Conservation (phyloP, 2,888 invertebrate species). For the Philereme transversata region DNA sequence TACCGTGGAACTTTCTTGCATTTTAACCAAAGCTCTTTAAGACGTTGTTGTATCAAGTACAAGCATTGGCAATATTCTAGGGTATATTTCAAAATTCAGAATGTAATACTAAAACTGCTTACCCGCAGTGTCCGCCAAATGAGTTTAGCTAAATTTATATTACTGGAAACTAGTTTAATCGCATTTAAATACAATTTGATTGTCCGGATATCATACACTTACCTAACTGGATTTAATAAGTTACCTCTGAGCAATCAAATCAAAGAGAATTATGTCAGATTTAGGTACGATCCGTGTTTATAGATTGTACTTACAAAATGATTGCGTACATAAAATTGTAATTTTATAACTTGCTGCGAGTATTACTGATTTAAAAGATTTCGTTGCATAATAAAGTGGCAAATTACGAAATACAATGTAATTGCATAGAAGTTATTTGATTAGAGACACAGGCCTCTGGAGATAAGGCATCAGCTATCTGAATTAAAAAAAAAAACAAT, state of each 20-base stretch:
- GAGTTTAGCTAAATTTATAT: constrained; percentile 4
- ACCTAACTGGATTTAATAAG: constrained; percentile 27
- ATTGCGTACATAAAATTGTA: not conserved
- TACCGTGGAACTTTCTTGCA: not conserved
- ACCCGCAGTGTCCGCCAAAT: constrained; percentile 2
- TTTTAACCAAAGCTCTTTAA: not conserved
- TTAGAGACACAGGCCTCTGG: constrained; percentile 16
- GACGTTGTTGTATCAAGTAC: no score
- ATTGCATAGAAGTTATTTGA: constrained; percentile 21
- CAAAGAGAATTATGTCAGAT: constrained; percentile 30
- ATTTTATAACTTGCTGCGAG: not conserved
- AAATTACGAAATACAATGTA: constrained; percentile 21
- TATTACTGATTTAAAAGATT: constrained; percentile 3
- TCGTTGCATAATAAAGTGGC: constrained; percentile 9
- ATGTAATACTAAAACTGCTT: not conserved
- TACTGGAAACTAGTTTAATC: constrained; percentile 27
- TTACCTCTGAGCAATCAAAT: constrained; percentile 35
- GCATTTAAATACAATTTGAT: constrained; percentile 30
- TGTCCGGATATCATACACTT: constrained; percentile 28
- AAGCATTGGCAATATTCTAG: no score
- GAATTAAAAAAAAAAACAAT: constrained; percentile 22
- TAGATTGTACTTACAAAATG: not conserved
- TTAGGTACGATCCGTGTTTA: constrained; percentile 17
- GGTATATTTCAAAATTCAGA: no score
- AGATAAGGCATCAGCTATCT: constrained; percentile 17